Base-by-base conservation (phyloP, 2,797 vertebrate genomes). In the Clarias laeviceps region DNA sequence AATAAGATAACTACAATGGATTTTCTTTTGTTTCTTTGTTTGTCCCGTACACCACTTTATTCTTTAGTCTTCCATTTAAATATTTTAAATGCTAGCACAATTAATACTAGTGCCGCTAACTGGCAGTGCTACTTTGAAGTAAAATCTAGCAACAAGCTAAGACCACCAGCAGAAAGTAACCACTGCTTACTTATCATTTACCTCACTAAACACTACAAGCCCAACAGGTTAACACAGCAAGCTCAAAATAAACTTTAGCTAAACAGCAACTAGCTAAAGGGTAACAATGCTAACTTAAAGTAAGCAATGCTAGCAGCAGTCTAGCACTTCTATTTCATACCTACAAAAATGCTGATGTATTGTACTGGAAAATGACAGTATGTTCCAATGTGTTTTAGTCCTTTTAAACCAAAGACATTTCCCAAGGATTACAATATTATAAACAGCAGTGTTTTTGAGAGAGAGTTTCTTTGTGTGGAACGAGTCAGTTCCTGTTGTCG, bases 111-210 rank as follows among this genome's bases (percentile, higher is more conserved):
- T 32, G 24, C 29, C 6, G 62, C 56, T 77, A 59, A 59, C 29
- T 62, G 57, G 32, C 56, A 40, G 20, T 61, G 32, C 32, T 61
- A 32, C 54, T 17, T 2, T 37, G 22, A 78, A 4, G 76, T 59
- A 78, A 79, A 79, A 20, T 37, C 57, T 8, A 79, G 57, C 29
- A 24, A 61, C 12, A 17, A 61, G 32, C 57, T 74, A 78, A 78
- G 56, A n/a, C 73, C 1, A 1, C 5, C 0, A 77, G 1, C 7
- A 50, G 11, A 5, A 18, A 45, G 62, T 22, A 66, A 62, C 14
- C 57, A 24, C 56, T 14, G 57, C 57, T 61, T 34, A 61, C 20
- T 37, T 4, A 61, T 37, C 27, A 20, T 61, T n/a, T 24, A 37
- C 18, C 20, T 57, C 32, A 40, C 12, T 14, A 34, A 20, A 24